Percentiles rank a stretch among this genome's conserved stretches.
Evolutionary conservation across 1,140 invertebrate genomes (phyloP).

Genomic region (Ylistrum balloti): DNA sequence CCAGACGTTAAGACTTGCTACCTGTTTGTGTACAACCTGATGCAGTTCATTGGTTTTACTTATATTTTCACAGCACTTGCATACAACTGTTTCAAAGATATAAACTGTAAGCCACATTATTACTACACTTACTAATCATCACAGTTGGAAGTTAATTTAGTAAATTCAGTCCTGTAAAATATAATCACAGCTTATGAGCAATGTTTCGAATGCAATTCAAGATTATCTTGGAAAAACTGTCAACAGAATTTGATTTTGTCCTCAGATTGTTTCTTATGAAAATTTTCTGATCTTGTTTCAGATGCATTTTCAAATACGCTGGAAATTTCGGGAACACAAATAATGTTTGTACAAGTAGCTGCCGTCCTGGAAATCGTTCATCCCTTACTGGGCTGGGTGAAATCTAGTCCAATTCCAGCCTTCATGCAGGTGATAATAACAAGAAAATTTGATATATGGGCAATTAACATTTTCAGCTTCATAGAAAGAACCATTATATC

Average conservation of each 20-base stretch:
- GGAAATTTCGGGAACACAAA: conserved; percentile 88
- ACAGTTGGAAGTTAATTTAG: too few relatives aligned
- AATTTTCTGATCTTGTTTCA: too few relatives aligned
- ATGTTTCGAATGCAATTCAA: too few relatives aligned
- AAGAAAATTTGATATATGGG: not conserved
- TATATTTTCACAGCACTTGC: conserved; percentile 88
- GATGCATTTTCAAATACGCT: conserved; percentile 90
- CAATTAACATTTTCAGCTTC: too few relatives aligned
- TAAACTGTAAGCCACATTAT: conserved; percentile 84
- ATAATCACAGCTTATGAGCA: too few relatives aligned
- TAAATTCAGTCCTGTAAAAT: too few relatives aligned
- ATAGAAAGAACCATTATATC: too few relatives aligned
- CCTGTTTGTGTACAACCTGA: conserved; percentile 94
- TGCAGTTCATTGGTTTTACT: conserved; percentile 93
- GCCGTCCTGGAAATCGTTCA: conserved; percentile 95
- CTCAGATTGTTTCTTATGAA: too few relatives aligned
- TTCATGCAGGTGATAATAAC: conserved; percentile 83
- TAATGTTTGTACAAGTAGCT: conserved; percentile 92
- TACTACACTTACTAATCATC: too few relatives aligned
- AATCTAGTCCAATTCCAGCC: conserved; percentile 86
- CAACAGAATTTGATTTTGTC: too few relatives aligned
- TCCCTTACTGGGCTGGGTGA: conserved; percentile 94
- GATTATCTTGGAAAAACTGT: too few relatives aligned
- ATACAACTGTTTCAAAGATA: conserved; percentile 89
- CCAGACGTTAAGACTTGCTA: conserved; percentile 92